These are phyloP conservation scores for Syrmaticus mikado DNA, from an alignment of 2,113 vertebrate species.

Conservation along the genomic window DNA sequence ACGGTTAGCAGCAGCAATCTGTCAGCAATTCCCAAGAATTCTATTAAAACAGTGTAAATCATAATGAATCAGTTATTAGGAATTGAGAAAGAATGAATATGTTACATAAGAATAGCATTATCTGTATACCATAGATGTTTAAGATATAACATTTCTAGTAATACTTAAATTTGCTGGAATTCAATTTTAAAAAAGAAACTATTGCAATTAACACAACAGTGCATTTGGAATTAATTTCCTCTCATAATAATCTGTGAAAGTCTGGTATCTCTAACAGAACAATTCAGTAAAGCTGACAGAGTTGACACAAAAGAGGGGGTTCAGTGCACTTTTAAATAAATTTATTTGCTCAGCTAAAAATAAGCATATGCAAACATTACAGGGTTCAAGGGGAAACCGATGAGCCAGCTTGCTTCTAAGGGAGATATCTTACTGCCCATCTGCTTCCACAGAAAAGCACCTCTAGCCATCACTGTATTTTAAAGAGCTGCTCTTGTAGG, in stretches of 20 bases:
- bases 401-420: background rate
- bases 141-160: background rate
- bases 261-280: background rate
- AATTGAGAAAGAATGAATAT: background rate
- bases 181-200: background rate
- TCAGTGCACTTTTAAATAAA: background rate
- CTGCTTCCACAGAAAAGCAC: slow-evolving; percentile 1
- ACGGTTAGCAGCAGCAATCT: background rate
- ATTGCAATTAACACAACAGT: background rate
- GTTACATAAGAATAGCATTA: background rate
- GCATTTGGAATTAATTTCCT: background rate
- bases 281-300: background rate
- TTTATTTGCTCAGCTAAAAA: slow-evolving; percentile 43
- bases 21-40: background rate
- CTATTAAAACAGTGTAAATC: background rate
- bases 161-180: background rate
- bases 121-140: background rate
- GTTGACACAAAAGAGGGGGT: background rate
- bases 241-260: background rate
- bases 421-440: background rate
- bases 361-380: slow-evolving; percentile 10
- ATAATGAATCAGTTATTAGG: background rate
- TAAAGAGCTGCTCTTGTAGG: background rate
- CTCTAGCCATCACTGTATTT: background rate
- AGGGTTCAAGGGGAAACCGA: background rate